Conservation (phyloP, 1,140 invertebrate species). For the Neodiprion pinetum region DNA sequence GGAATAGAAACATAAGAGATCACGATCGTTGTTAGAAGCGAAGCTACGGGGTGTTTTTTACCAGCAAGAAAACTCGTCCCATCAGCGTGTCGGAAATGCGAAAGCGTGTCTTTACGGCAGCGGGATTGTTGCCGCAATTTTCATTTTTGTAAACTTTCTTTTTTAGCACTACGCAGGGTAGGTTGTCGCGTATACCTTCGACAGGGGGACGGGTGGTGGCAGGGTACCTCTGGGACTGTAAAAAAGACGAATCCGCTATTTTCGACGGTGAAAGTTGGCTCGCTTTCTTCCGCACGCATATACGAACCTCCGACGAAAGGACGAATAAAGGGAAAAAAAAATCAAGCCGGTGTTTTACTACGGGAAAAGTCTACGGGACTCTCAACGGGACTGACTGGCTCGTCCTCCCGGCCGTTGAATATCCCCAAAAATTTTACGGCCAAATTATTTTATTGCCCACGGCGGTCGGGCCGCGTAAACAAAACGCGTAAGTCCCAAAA, state of each 20-base stretch:
- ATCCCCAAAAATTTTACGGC: constrained; percentile 32
- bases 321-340: constrained; percentile 22
- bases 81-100: background rate
- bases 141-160: constrained; percentile 30
- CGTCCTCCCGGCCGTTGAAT: background rate
- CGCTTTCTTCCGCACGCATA: constrained; percentile 14
- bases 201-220: constrained; percentile 23
- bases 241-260: constrained; percentile 25
- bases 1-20: constrained; percentile 18
- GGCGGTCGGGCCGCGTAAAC: constrained; percentile 35
- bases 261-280: constrained; percentile 45
- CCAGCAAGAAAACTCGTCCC: constrained; percentile 20
- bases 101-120: background rate
- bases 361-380: constrained; percentile 37
- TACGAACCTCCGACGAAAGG: background rate
- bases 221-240: constrained; percentile 32
- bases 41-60: constrained; percentile 15
- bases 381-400: background rate
- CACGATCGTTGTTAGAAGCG: constrained; percentile 9
- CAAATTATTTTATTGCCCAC: constrained; percentile 39
- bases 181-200: background rate
- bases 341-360: background rate
- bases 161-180: constrained; percentile 22
- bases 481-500: constrained; percentile 12
- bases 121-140: constrained; percentile 28